phyloP scores from a whole-genome alignment of 1,140 invertebrate genomes.

The Manduca sexta region DNA sequence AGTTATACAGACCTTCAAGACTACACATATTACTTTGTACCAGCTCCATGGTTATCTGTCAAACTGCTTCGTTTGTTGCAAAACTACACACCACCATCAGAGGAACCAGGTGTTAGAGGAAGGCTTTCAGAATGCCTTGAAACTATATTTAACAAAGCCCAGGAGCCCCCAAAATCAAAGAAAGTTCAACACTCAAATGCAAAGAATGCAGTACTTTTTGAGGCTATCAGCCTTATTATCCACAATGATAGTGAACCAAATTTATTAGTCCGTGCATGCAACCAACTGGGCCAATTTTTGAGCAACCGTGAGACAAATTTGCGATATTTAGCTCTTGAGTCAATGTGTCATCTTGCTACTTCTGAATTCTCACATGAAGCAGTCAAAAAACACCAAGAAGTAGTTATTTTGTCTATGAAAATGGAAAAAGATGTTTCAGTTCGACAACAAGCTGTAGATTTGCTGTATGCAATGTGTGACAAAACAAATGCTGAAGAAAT shows the following conservation, averaged over 20 bases:
- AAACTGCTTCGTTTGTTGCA: conserved; percentile 97
- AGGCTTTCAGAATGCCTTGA: conserved; percentile 98
- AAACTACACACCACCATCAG: conserved; percentile 97
- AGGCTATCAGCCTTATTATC: conserved; percentile 99
- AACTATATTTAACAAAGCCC: conserved; percentile 99
- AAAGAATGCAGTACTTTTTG: conserved; percentile 99
- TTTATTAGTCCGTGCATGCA: conserved; percentile 97
- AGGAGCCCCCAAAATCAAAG: conserved; percentile 99
- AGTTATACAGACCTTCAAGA: conserved; percentile 99
- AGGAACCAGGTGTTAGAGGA: conserved; percentile 95
- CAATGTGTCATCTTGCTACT: conserved; percentile 99
- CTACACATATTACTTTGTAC: conserved; percentile 99
- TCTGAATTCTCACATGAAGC: conserved; percentile 99
- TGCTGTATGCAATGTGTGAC: conserved; percentile 99
- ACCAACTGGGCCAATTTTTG: conserved; percentile 98
- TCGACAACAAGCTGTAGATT: conserved; percentile 97
- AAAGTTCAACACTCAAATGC: conserved; percentile 99
- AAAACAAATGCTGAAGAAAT: conserved; percentile 99
- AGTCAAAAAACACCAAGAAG: conserved; percentile 99
- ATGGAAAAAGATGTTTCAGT: conserved; percentile 99
- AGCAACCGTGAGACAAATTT: conserved; percentile 99
- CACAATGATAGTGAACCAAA: conserved; percentile 99
- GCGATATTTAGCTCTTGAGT: conserved; percentile 97
- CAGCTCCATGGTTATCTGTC: conserved; percentile 99
- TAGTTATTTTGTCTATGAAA: conserved; percentile 99